Evolutionary conservation across 2,113 vertebrate genomes (phyloP).

Genomic region (Oncorhynchus keta): DNA sequence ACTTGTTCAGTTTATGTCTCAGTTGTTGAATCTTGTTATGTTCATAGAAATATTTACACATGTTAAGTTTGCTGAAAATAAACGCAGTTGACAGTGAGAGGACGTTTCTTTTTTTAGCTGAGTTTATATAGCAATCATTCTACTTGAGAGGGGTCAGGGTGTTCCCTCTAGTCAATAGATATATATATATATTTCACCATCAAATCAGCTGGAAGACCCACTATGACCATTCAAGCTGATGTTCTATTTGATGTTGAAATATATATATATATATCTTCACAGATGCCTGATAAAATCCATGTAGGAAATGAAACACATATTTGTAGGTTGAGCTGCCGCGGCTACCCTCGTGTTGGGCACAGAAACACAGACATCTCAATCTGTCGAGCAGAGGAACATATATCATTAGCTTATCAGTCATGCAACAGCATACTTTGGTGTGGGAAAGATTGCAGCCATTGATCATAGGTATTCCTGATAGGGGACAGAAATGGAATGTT

Average conservation of each 20-base stretch:
- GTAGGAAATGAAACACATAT: background rate
- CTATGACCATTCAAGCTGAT: conserved; percentile 2
- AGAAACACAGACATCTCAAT: background rate
- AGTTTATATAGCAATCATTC: conserved; percentile 19
- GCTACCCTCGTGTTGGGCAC: background rate
- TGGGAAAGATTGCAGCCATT: conserved; percentile 12
- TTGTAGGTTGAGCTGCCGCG: background rate
- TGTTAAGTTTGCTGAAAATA: too few relatives aligned
- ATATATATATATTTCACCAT: conserved; percentile 1
- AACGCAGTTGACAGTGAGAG: too few relatives aligned
- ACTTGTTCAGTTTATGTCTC: too few relatives aligned
- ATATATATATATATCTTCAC: conserved; percentile 1
- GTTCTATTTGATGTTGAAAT: conserved; percentile 17
- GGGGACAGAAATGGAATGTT: conserved; percentile 7
- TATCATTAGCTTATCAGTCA: conserved; percentile 12
- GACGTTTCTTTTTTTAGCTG: too few relatives aligned
- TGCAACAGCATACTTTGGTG: background rate
- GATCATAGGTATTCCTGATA: background rate
- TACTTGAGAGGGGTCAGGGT: background rate
- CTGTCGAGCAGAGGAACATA: background rate
- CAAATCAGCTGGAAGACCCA: conserved; percentile 19
- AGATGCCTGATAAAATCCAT: background rate
- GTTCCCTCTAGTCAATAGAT: background rate
- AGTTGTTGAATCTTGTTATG: too few relatives aligned
- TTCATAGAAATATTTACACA: too few relatives aligned